phyloP scores from a whole-genome alignment of 23 tunicate species.

The Phallusia fumigata region DNA sequence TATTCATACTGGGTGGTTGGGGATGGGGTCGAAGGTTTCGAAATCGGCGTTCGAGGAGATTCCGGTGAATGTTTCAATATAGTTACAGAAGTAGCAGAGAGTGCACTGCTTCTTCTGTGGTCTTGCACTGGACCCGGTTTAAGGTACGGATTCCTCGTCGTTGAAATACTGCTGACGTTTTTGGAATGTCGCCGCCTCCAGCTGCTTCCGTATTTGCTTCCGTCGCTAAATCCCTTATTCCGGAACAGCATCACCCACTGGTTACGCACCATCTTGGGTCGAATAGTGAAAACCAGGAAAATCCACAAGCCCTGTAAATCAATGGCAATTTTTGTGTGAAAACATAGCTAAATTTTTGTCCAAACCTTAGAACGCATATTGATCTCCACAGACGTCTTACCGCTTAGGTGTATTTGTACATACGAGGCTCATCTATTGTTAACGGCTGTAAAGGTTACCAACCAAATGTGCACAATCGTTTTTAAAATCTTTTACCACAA shows the following conservation, averaged over 20 bases:
- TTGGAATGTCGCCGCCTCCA: slow-evolving; percentile 10
- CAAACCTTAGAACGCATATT: neutral
- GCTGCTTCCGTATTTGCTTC: neutral
- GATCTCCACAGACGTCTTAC: neutral
- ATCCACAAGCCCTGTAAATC: slow-evolving; percentile 83
- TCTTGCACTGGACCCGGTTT: neutral
- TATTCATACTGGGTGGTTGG: neutral
- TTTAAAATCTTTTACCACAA: too few relatives aligned
- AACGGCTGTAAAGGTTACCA: too few relatives aligned
- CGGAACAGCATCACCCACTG: slow-evolving; percentile 36
- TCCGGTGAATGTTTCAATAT: neutral
- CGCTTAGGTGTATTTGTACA: too few relatives aligned
- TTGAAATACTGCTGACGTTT: neutral
- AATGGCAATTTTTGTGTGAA: neutral
- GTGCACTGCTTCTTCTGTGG: neutral
- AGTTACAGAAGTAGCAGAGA: neutral
- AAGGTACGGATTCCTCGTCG: neutral
- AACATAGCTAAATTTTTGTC: too few relatives aligned
- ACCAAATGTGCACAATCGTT: too few relatives aligned
- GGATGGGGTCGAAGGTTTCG: neutral
- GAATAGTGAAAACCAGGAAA: slow-evolving; percentile 68
- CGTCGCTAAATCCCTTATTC: neutral
- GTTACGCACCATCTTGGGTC: slow-evolving; percentile 59
- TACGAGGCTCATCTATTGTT: too few relatives aligned
- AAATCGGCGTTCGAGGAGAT: neutral